These are phyloP conservation scores for Melinaea marsaeus DNA, from an alignment of 2,888 invertebrate species.

Conservation along the genomic window DNA sequence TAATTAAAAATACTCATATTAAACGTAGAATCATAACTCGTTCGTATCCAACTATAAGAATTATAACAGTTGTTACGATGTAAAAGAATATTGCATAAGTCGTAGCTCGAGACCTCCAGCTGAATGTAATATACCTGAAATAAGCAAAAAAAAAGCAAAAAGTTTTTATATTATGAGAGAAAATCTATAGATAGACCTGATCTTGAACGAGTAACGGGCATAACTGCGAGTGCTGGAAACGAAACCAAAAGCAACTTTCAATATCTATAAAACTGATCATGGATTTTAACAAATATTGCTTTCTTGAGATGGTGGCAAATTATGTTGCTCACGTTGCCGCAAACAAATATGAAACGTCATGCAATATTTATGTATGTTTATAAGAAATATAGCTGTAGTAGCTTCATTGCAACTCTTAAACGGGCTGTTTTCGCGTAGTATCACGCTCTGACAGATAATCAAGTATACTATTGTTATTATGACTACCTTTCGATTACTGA, in stretches of 20 bases:
- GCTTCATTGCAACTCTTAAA: too few species aligned
- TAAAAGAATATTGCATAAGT: conserved; percentile 82
- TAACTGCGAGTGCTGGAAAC: conserved; percentile 81
- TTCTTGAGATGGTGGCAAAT: conserved; percentile 74
- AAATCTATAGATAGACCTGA: conserved; percentile 57
- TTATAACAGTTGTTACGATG: conserved; percentile 76
- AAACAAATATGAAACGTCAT: background rate
- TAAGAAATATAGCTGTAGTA: conserved; percentile 37
- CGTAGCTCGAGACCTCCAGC: conserved; percentile 80
- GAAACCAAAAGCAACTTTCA: conserved; percentile 80
- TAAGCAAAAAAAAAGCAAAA: background rate
- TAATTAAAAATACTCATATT: too few species aligned
- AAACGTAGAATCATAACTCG: conserved; percentile 77
- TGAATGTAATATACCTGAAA: conserved; percentile 79
- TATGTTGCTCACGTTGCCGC: conserved; percentile 71
- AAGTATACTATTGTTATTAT: too few species aligned
- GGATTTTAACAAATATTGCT: conserved; percentile 78
- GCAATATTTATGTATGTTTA: conserved; percentile 48
- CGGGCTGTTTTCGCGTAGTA: too few species aligned
- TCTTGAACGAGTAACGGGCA: conserved; percentile 79
- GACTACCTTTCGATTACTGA: too few species aligned
- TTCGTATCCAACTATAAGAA: conserved; percentile 80
- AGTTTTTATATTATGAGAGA: background rate
- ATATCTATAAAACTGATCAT: conserved; percentile 83
- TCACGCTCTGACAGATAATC: too few species aligned